phyloP scores from a whole-genome alignment of 2,797 vertebrate species.

The Aselliscus stoliczkanus region DNA sequence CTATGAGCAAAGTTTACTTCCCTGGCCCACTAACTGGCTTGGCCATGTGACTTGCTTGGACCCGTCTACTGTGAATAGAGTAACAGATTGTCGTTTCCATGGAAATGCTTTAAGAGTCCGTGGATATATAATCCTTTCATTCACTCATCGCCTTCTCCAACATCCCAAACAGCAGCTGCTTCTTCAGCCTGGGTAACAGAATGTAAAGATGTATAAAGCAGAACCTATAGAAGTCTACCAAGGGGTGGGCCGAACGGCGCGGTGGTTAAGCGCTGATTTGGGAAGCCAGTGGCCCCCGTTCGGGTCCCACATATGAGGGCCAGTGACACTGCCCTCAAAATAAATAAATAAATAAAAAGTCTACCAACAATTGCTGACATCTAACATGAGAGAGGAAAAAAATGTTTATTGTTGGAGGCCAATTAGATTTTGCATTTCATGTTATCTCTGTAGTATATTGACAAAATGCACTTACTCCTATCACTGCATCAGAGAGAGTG shows the following conservation, averaged over 20 bases:
- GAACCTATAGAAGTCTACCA: background rate
- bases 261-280: too few relatives aligned
- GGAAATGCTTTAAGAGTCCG: background rate
- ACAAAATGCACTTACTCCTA: background rate
- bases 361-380: background rate
- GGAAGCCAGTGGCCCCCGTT: too few relatives aligned
- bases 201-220: background rate
- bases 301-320: too few relatives aligned
- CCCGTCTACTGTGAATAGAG: background rate
- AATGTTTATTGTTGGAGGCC: background rate
- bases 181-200: background rate
- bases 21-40: background rate
- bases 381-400: background rate
- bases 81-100: background rate
- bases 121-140: background rate
- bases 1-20: background rate
- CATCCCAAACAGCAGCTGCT: background rate
- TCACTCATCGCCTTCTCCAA: background rate
- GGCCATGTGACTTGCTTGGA: background rate
- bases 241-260: too few relatives aligned
- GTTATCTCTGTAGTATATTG: background rate
- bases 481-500: background rate
- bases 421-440: background rate
- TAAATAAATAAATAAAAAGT: too few relatives aligned
- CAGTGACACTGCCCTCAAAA: too few relatives aligned